phyloP scores from a whole-genome alignment of 2,888 invertebrate species.

The Drosophila mayaguana region DNA sequence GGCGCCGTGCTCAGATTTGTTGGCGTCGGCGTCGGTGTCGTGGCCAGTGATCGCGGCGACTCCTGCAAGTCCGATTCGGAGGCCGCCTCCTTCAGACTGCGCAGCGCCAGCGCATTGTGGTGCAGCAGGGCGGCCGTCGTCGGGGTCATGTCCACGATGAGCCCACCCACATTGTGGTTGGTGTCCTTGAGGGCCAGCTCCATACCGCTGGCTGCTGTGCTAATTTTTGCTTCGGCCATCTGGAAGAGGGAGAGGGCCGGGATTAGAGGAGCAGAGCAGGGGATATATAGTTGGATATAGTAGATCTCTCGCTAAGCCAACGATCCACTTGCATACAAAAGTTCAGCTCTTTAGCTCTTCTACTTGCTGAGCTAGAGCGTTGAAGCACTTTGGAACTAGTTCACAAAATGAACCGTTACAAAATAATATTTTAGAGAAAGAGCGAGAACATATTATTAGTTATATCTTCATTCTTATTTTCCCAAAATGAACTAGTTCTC shows the following conservation, averaged over 20 bases:
- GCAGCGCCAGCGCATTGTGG: constrained; percentile 77
- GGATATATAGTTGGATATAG: background rate
- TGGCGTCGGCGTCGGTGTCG: constrained; percentile 72
- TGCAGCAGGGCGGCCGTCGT: constrained; percentile 78
- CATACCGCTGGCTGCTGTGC: constrained; percentile 77
- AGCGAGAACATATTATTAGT: background rate
- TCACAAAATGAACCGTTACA: background rate
- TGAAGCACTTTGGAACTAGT: constrained; percentile 1
- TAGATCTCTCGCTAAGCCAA: background rate
- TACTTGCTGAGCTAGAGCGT: background rate
- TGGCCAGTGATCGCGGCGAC: constrained; percentile 52
- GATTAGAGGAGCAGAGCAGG: background rate
- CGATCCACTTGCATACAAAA: background rate
- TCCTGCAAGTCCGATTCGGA: constrained; percentile 63
- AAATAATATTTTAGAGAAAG: no score
- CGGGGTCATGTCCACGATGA: constrained; percentile 82
- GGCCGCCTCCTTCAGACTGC: constrained; percentile 78
- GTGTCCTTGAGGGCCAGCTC: constrained; percentile 80
- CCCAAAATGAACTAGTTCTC: no score
- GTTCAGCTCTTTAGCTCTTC: background rate
- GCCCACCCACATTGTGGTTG: constrained; percentile 52
- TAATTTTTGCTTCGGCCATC: constrained; percentile 83
- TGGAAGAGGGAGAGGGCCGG: constrained; percentile 20
- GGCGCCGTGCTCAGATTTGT: constrained; percentile 76
- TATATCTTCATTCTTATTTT: no score